Evolutionary conservation across 2,888 invertebrate genomes (phyloP), one percentile per base, ranked within the genome.

Genomic region (Plagodis pulveraria): DNA sequence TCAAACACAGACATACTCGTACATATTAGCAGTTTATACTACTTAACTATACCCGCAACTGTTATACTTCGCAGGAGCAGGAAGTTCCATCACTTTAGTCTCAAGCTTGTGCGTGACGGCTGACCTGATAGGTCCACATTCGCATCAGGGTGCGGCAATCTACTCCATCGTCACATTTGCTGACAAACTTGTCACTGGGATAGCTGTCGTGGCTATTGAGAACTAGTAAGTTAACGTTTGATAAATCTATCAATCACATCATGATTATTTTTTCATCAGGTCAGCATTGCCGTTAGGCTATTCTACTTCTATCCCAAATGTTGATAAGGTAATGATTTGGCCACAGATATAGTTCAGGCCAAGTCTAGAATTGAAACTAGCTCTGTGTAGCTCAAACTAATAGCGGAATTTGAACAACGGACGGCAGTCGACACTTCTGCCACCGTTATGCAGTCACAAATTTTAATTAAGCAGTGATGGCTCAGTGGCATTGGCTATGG

Each of bases 151-250:
- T 52, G 98, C 98, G 5, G 96, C 97, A 69, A 97, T 99, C 45
- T 99, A 98, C 84, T 98, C 98, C 35, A 95, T 97, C 41, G 98
- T 99, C 85, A 98, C 98, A 60, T 98, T 99, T 82, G 95, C 96
- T 33, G 98, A 99, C 85, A 99, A 99, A 91, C 90, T 99, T 4
- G 95, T 98, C 42, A 98, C 98, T 65, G 99, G 99, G 0, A 85
- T 96, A 35, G 97, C 96, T 12, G 97, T 98, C n/a, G 94, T 97
- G 65, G 80, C 96, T 2, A 97, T 98, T 62, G 97, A 98, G 88
- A 94, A 96, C 81, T 94, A 96, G 94, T 97, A 85, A 93, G 94
- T 92, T n/a, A 8, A 2, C 32, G 2, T 8, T 8, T 38, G 2
- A 8, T 6, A 38, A 38, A 38, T 38, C 7, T 9, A 38, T 38